A percentile compares a stretch with the other conserved stretches of the same genome.
Conservation (phyloP, 1,140 invertebrate genomes). For the Pectinophora gossypiella region DNA sequence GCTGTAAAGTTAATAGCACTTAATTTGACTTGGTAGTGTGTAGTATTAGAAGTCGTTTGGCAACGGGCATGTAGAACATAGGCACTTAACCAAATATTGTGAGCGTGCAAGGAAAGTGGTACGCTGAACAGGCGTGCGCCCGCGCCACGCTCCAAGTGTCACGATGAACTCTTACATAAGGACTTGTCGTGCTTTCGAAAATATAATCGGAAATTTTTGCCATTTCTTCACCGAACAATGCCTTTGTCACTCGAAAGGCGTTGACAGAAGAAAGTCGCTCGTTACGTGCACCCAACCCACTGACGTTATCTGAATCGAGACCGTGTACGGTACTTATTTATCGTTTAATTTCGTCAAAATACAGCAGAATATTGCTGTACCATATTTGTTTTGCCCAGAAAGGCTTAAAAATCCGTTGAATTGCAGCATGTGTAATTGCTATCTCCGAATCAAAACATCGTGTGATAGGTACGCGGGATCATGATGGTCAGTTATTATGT, state of each 20-base stretch:
- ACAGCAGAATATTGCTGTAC: not conserved
- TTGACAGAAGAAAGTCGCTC: conserved; percentile 38
- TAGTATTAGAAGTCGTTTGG: too few relatives aligned
- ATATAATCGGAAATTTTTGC: conserved; percentile 59
- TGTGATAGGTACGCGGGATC: not conserved
- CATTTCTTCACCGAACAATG: conserved; percentile 48
- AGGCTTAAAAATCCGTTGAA: not conserved
- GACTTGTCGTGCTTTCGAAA: conserved; percentile 68
- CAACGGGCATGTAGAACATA: too few relatives aligned
- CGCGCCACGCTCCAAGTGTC: conserved; percentile 52
- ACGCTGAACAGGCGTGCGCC: conserved; percentile 44
- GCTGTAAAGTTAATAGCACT: too few relatives aligned
- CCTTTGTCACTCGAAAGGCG: conserved; percentile 35
- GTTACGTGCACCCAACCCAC: conserved; percentile 18
- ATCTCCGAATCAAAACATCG: not conserved
- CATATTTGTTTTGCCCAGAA: not conserved
- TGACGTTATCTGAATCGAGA: conserved; percentile 7
- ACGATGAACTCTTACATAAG: conserved; percentile 74
- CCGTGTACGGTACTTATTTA: not conserved
- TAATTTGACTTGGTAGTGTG: too few relatives aligned
- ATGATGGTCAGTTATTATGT: not conserved
- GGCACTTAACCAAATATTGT: conserved; percentile 61
- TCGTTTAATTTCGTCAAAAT: not conserved
- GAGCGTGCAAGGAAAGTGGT: conserved; percentile 59
- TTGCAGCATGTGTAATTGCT: not conserved